phyloP scores from a whole-genome alignment of 1,140 invertebrate genomes.

The Charaxes varanes region DNA sequence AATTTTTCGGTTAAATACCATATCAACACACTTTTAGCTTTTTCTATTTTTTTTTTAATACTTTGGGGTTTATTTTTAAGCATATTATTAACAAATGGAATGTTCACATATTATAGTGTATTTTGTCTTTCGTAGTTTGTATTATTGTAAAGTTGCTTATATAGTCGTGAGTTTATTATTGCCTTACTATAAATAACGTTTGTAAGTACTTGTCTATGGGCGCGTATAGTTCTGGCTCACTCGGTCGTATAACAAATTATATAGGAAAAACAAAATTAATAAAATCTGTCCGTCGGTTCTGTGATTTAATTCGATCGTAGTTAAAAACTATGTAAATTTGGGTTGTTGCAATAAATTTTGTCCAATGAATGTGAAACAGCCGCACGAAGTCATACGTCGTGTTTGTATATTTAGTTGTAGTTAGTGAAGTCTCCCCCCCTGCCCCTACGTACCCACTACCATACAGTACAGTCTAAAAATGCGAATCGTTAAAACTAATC shows the following conservation, averaged over 20 bases:
- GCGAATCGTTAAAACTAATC: no score
- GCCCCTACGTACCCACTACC: no score
- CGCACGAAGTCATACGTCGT: constrained; percentile 29
- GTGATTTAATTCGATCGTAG: constrained; percentile 13
- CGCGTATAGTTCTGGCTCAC: no score
- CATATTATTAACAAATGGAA: constrained; percentile 51
- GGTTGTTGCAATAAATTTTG: constrained; percentile 64
- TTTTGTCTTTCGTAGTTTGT: constrained; percentile 18
- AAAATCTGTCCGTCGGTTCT: constrained; percentile 17
- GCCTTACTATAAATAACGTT: constrained; percentile 14
- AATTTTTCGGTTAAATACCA: no score
- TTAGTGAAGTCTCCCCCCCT: no score
- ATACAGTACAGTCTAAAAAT: no score
- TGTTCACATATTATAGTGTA: constrained; percentile 32
- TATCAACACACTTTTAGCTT: no score
- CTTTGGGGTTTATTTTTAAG: no score
- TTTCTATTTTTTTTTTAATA: no score
- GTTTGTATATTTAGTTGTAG: constrained; percentile 36
- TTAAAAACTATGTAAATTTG: constrained; percentile 33
- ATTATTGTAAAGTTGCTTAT: constrained; percentile 8
- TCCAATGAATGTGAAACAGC: constrained; percentile 12
- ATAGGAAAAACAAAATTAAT: no score
- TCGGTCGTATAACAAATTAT: constrained; percentile 3
- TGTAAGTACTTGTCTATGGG: constrained; percentile 9
- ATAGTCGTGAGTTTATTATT: constrained; percentile 15